Base-by-base conservation (phyloP, 2,113 vertebrate genomes). In the Acrocephalus arundinaceus region DNA sequence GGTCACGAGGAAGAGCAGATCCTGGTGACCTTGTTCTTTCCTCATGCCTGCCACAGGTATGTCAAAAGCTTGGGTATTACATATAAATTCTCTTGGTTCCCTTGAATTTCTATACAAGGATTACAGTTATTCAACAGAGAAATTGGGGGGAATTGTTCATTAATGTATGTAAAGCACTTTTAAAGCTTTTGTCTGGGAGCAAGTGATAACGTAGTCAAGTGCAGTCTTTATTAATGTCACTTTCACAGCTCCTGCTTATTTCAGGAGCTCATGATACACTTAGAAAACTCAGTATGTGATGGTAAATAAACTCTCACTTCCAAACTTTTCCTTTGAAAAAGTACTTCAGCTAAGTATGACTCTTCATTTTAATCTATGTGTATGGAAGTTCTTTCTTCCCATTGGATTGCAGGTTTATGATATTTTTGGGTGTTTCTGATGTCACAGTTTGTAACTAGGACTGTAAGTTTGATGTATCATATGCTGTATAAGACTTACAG, bases 131-230 rank as follows among this genome's bases (percentile, higher is more conserved):
- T 82, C 72, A 87, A 49, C 46, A 73, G 87, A 70, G 37, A 89
- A 83, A 59, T 6, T 55, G 57, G 24, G 68, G 52, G 23, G 30
- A 78, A 85, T 68, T 27, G 39, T 71, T 62, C 55, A 71, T 90
- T 95, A 71, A 75, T 81, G 15, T 85, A 67, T 72, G 79, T 79
- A 96, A 94, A 97, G 83, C 28, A 92, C 63, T 68, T 68, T 35
- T 51, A 73, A 85, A 86, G 73, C 85, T 87, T 93, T 93, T 93
- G 30, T 78, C 81, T 91, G 87, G 46, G 43, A 91, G 57, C 61
- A 89, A 68, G 24, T 35, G 84, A 95, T 91, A 86, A 92, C 35
- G 2, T 5, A 70, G 59, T 48, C 78, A 78, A 86, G 59, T 55
- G 61, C 58, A 55, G 76, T 39, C 79, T 81, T 87, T 61, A 84